Evolutionary conservation across 2,888 invertebrate species (phyloP), one percentile per base, ranked within the genome.

Genomic region (Silvanus unidentatus): DNA sequence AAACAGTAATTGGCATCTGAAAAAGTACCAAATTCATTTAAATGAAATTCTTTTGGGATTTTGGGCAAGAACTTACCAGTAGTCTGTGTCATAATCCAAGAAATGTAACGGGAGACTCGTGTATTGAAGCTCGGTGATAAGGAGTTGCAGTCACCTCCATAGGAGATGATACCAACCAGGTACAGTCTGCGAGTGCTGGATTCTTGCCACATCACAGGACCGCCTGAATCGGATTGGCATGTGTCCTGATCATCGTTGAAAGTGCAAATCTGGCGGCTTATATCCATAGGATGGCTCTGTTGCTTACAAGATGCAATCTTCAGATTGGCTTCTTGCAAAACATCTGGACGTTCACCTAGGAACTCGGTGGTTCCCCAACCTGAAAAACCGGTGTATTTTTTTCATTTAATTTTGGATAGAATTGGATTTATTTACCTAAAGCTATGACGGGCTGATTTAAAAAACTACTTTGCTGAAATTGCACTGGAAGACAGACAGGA

Each of bases 361-460:
- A 69, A 65, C n/a, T 63, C 73, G 0, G 55, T 45, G 0, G 75
- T 73, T 8, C 83, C 82, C 82, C 82, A 83, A 39, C 83, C 83
- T 83, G 47, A n/a, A 59, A 55, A 6, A n/a, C 13, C 29, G 16
- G 2, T 44, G 16, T 11, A 28, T 36, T n/a, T 37, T 22, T 22
- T 22, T 22, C 8, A 14, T 10, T 14, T 32, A 11, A 39, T 32
- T 32, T 8, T 2, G 3, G 2, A 13, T 28, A 12, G 14, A 28
- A 40, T 10, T n/a, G 15, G 16, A 22, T 16, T 30, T 11, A 8
- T 45, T 10, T 49, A 50, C 54, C 52, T 39, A 53, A 28, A 28
- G 49, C 40, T 10, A 39, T 43, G 28, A 50, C 53, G 5, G 22
- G 10, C 28, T 50, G 28, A 12, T 44, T 43, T 36, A 27, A 35